Conservation (phyloP, 2,888 invertebrate genomes). For the Rutpela maculata region DNA sequence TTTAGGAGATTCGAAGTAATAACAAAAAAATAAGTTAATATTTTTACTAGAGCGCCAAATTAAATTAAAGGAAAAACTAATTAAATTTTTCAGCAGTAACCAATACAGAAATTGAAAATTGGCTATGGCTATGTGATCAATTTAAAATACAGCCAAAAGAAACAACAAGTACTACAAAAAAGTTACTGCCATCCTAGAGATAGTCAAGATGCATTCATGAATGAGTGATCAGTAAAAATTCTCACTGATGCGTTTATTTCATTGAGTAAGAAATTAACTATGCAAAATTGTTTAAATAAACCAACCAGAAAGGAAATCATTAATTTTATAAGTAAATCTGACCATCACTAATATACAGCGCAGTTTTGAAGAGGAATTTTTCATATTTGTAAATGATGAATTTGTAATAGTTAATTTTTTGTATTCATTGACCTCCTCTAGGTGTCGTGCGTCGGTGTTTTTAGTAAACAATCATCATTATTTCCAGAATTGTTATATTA, state of each 20-base stretch:
- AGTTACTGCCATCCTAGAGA: too few species aligned
- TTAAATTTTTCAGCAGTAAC: too few species aligned
- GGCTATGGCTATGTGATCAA: too few species aligned
- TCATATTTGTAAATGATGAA: background rate
- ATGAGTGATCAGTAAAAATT: background rate
- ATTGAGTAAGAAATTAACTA: background rate
- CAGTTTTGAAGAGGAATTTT: background rate
- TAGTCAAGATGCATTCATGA: background rate
- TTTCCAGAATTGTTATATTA: background rate
- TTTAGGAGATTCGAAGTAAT: too few species aligned
- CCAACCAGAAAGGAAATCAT: background rate
- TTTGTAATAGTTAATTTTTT: background rate
- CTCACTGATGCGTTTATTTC: background rate
- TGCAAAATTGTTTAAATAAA: background rate
- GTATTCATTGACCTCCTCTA: background rate
- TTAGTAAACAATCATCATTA: background rate
- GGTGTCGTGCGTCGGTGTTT: background rate
- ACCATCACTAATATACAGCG: background rate
- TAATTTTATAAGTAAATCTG: background rate
- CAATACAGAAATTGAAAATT: too few species aligned
- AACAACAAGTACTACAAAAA: too few species aligned
- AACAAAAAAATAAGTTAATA: too few species aligned
- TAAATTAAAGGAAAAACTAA: too few species aligned
- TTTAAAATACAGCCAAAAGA: too few species aligned
- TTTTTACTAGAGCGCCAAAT: too few species aligned